Base-by-base conservation (phyloP, 1,140 invertebrate genomes). In the Oncopodura yosiiana region DNA sequence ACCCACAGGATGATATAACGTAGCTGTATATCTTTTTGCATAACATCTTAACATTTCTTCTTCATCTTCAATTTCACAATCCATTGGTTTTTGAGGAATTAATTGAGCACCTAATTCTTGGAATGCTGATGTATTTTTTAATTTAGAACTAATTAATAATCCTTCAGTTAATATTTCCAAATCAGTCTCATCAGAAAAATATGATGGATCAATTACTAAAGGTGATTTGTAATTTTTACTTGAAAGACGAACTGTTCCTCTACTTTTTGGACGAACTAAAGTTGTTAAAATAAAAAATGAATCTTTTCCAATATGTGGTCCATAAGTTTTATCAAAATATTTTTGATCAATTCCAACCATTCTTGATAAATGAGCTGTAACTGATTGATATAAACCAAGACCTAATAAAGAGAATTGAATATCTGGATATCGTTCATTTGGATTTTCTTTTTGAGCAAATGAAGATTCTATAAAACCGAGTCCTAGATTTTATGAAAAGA, bases 231-330 rank as follows among this genome's bases (percentile, higher is more conserved):
- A 45, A 49, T 55, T 23, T 2, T 18, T 9, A 34, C 42, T 38
- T 42, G 37, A 0, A 3, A 55, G 23, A n/a, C 80, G 76, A 4
- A 94, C 73, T 77, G 81, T 82, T 0, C 91, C 91, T 0, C 77
- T 78, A 66, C 88, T 92, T 65, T 81, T 82, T 0, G 91, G 89
- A 3, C 90, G 74, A 18, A 45, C 43, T 8, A 54, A 12, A 19
- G 39, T 53, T 6, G 50, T 44, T 16, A 41, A 14, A n/a, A 51
- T 36, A 41, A 39, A n/a, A 4, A 39, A 39, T 6, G 38, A 5
- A 18, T 39, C 38, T 39, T 39, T 39, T 5, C 38, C 38, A 39
- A 39, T 39, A 16, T 39, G 18, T 12, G 32, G 34, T 41, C 38
- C 24, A 42, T 26, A 6, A 43, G 6, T 21, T 24, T 6, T 5